Evolutionary conservation across 2,113 vertebrate genomes (phyloP), one percentile per base, ranked within the genome.

Genomic region (Cromileptes altivelis): DNA sequence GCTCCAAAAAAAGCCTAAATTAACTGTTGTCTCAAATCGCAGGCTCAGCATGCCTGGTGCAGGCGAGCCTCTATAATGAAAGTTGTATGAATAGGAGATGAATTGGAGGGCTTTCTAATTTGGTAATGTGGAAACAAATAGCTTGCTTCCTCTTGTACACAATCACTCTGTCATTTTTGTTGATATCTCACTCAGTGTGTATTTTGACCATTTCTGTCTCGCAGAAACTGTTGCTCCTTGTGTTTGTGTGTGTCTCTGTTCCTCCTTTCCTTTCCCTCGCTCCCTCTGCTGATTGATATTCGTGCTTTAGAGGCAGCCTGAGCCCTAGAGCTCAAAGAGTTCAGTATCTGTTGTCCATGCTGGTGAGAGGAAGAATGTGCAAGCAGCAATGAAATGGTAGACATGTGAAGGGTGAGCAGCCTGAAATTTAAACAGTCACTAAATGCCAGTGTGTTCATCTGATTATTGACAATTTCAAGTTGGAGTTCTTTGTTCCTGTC

Each of bases 261-360:
- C 45, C 37, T 64, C 67, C 40, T 72, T 45, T 63, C 21, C 74
- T 84, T 61, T 80, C 81, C 78, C 85, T 75, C 8, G 0, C 56
- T 90, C 82, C 70, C 88, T 81, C 27, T 77, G 80, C 84, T 87
- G 85, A 92, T 91, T 93, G 79, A 75, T 85, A 93, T 92, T 92
- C 77, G 30, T 53, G 75, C 83, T 88, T 84, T 76, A 73, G 83
- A 85, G 74, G 47, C 68, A 82, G 79, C 72, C 67, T 65, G 70
- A 84, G 82, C 82, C 70, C 71, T 71, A 75, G 57, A 89, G 87
- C 89, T 90, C 71, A 81, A 88, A 89, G 71, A 80, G 77, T 72
- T 90, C 80, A 80, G 81, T 76, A 78, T 86, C 74, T 82, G 61
- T 64, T 78, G 83, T 81, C 76, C 80, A 71, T 58, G 73, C 63